These are phyloP conservation scores for Ceratitis capitata DNA, from an alignment of 1,140 invertebrate species.

Conservation along the genomic window DNA sequence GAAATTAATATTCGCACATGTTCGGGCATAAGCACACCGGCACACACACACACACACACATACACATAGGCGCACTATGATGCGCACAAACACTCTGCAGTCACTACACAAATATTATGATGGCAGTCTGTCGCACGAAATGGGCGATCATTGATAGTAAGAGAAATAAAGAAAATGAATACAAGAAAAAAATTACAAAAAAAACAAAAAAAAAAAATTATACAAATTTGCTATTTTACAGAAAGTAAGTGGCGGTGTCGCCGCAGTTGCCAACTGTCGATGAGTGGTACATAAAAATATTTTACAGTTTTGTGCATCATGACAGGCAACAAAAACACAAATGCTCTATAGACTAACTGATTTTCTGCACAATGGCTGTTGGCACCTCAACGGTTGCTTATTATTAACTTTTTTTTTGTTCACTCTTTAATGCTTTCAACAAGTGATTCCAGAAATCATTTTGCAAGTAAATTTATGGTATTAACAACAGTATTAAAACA, in stretches of 20 bases:
- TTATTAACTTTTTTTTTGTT: not conserved
- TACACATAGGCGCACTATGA: no score
- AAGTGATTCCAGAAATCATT: constrained; percentile 38
- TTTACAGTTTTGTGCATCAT: not conserved
- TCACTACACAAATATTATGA: constrained; percentile 59
- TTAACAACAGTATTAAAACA: not conserved
- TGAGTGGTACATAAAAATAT: constrained; percentile 28
- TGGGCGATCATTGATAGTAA: constrained; percentile 17
- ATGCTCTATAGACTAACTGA: no score
- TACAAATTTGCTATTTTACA: not conserved
- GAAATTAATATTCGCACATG: constrained; percentile 13
- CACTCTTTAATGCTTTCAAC: constrained; percentile 17
- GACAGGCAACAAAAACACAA: not conserved
- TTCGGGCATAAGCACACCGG: not conserved
- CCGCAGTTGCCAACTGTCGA: not conserved
- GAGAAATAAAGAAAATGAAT: not conserved
- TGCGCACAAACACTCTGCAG: constrained; percentile 35
- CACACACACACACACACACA: not conserved
- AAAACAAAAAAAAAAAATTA: not conserved
- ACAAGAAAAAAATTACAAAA: not conserved
- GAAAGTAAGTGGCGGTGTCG: not conserved
- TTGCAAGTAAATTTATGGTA: constrained; percentile 19
- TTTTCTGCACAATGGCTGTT: not conserved
- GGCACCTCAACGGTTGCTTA: not conserved
- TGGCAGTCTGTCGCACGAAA: constrained; percentile 42